Evolutionary conservation across 2,113 vertebrate species (phyloP).

Genomic region (Aptenodytes forsteri): DNA sequence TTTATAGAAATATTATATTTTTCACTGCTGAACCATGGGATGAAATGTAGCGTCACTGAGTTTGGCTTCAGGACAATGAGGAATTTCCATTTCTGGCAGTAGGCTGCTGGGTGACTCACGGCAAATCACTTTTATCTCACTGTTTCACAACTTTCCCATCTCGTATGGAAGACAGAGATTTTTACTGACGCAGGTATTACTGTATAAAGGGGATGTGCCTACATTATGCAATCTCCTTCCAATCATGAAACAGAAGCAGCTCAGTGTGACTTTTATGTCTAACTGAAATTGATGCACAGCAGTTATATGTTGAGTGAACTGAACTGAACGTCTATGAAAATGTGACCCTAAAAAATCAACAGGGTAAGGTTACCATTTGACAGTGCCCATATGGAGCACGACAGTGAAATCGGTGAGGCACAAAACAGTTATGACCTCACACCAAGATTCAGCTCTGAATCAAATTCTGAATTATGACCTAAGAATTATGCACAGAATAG

Average conservation of each 20-base stretch:
- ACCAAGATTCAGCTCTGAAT: neutral
- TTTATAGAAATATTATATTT: neutral
- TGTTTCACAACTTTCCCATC: neutral
- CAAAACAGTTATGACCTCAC: neutral
- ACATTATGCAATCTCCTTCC: neutral
- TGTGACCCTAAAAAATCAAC: neutral
- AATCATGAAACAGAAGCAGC: neutral
- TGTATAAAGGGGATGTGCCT: neutral
- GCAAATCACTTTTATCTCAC: neutral
- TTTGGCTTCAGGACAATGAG: neutral
- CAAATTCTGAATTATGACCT: neutral
- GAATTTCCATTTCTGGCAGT: neutral
- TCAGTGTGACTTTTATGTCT: neutral
- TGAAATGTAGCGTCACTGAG: neutral
- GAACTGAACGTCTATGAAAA: neutral
- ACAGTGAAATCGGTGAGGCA: neutral
- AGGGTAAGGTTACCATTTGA: neutral
- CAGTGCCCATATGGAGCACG: neutral
- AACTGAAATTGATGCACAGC: neutral
- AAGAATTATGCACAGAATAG: neutral
- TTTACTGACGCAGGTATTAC: neutral
- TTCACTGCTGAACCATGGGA: neutral
- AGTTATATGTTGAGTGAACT: neutral
- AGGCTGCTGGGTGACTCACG: neutral
- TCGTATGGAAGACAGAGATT: neutral